Conservation (phyloP, 2,797 vertebrate genomes). For the Oryzias sinensis region DNA sequence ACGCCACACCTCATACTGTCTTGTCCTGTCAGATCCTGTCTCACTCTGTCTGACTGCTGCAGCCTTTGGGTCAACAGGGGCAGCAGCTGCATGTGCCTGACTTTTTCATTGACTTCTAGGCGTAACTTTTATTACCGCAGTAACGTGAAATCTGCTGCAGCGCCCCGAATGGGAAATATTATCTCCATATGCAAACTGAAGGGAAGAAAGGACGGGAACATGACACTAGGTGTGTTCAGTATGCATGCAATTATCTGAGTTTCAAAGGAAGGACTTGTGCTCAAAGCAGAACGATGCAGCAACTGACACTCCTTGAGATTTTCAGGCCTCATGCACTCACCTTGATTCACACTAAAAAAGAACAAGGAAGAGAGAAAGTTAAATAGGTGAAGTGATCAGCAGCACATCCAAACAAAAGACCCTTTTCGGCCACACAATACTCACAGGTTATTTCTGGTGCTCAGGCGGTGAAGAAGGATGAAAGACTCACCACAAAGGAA, state of each 20-base stretch:
- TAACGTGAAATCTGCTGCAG: conserved; percentile 16
- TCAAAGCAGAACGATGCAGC: conserved; percentile 18
- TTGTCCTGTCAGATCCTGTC: conserved; percentile 70
- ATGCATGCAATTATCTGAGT: conserved; percentile 17
- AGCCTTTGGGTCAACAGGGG: conserved; percentile 50
- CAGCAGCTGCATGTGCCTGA: conserved; percentile 25
- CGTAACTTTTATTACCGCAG: not conserved
- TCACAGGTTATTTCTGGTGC: conserved; percentile 68
- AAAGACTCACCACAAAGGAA: conserved; percentile 71
- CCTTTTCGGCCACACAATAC: conserved; percentile 42
- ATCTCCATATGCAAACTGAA: conserved; percentile 11
- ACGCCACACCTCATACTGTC: conserved; percentile 70
- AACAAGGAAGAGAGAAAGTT: conserved; percentile 10
- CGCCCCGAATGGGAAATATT: not conserved
- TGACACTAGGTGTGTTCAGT: conserved; percentile 37
- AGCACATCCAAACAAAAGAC: conserved; percentile 48
- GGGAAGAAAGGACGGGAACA: conserved; percentile 1
- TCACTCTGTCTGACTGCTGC: conserved; percentile 45
- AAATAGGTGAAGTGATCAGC: conserved; percentile 32
- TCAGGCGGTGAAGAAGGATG: conserved; percentile 55
- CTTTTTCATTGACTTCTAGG: conserved; percentile 16
- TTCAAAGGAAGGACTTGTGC: conserved; percentile 18
- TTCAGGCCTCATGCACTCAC: conserved; percentile 3
- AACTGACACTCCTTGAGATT: conserved; percentile 15
- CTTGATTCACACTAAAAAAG: not conserved